These are phyloP conservation scores for Xiphophorus maculatus DNA, from an alignment of 2,113 vertebrate genomes.

Conservation along the genomic window DNA sequence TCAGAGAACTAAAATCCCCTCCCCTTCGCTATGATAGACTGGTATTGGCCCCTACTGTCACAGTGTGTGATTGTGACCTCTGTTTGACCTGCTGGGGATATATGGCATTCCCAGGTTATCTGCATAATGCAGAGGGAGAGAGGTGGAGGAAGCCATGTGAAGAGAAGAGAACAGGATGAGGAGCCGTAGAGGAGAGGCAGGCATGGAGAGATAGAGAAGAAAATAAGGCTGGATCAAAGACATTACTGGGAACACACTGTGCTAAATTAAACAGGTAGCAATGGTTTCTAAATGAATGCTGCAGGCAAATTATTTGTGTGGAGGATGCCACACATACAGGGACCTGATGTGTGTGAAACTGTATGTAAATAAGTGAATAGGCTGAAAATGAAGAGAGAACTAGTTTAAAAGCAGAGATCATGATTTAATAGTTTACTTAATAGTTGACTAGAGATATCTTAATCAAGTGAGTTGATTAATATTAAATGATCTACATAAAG, in stretches of 20 bases:
- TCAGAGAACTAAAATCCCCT: background rate
- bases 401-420: too few species aligned
- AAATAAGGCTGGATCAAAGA: constrained; percentile 74
- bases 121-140: constrained; percentile 83
- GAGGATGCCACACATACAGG: too few species aligned
- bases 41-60: constrained; percentile 74
- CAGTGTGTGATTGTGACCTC: constrained; percentile 84
- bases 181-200: background rate
- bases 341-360: too few species aligned
- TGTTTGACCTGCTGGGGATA: constrained; percentile 82
- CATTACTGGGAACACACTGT: constrained; percentile 33
- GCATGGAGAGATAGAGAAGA: constrained; percentile 37
- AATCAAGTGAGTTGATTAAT: too few species aligned
- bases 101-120: constrained; percentile 80
- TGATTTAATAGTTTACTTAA: too few species aligned
- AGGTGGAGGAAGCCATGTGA: constrained; percentile 79
- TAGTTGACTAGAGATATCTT: too few species aligned
- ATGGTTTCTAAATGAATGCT: too few species aligned
- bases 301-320: too few species aligned
- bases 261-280: too few species aligned
- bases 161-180: constrained; percentile 52
- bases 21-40: constrained; percentile 75
- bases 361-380: too few species aligned
- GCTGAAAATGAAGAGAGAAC: too few species aligned
- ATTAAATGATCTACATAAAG: too few species aligned